Base-by-base conservation (phyloP, 1,140 invertebrate genomes). In the Temnothorax nylanderi region DNA sequence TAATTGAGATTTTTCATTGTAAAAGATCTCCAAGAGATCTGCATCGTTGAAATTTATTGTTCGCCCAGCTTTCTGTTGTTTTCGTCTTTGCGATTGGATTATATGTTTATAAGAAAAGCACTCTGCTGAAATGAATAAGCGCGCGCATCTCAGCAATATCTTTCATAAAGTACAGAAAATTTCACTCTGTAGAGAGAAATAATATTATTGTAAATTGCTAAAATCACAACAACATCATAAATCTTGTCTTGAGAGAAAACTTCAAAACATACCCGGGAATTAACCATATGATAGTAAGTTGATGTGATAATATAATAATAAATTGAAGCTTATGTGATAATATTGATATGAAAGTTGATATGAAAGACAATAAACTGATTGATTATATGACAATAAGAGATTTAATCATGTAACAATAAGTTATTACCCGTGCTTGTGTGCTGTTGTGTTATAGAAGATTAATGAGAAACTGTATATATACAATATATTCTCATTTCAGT, bases 201-300 rank as follows among this genome's bases (percentile, higher is more conserved):
- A 90, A 87, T 64, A 85, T 74, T 85, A 65, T 69, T 78, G 67
- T 87, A 89, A 84, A 69, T 85, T 18, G 58, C 37, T 71, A 67
- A 75, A 65, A 77, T 89, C 56, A 74, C 72, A 89, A 82, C 77
- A 77, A 72, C 49, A 32, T 56, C 47, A 65, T 87, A 87, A 87
- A 90, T 78, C 78, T 85, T 85, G 56, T 84, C 58, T 77, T 47
- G 18, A 60, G 41, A 60, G 60, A 72, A 87, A 89, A 85, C 56
- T 69, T 69, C 47, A 51, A 60, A 65, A 62, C 51, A 77, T 84
- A 75, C 75, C 21, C 49, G 32, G 62, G 47, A 85, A 49, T 84
- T 85, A 89, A 89, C 74, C 56, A 54, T 2, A 49, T 54, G 47
- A 89, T 41, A 78, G 72, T 90, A 90, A 90, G 87, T 85, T 58